Conservation (phyloP, 2,888 invertebrate genomes). For the Philereme transversata region DNA sequence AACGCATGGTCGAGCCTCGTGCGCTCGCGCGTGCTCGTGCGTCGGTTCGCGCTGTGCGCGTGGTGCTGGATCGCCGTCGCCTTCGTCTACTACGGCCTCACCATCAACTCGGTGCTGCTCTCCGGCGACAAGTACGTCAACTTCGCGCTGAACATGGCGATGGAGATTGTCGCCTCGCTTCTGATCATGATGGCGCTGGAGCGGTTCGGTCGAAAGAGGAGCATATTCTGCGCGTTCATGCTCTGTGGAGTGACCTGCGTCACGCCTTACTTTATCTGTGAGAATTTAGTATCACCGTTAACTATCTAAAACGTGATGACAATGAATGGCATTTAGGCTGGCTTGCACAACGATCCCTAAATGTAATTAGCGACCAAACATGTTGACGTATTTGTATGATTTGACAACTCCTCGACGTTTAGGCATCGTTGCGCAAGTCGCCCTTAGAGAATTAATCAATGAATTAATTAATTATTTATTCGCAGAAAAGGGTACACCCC, state of each 20-base stretch:
- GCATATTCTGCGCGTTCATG: conserved; percentile 65
- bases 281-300: conserved; percentile 31
- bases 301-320: too few species aligned
- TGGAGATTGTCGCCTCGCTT: conserved; percentile 76
- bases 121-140: conserved; percentile 90
- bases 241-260: conserved; percentile 69
- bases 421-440: too few species aligned
- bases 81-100: conserved; percentile 91
- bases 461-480: too few species aligned
- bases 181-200: conserved; percentile 76
- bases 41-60: conserved; percentile 58
- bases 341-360: too few species aligned
- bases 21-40: conserved; percentile 58
- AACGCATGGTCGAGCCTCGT: conserved; percentile 61
- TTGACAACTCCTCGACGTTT: too few species aligned
- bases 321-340: too few species aligned
- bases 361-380: too few species aligned
- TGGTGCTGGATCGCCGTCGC: conserved; percentile 89
- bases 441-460: too few species aligned
- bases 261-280: conserved; percentile 64
- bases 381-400: too few species aligned
- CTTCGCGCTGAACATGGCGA: conserved; percentile 83
- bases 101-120: conserved; percentile 89
- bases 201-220: conserved; percentile 67
- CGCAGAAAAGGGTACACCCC: too few species aligned